Evolutionary conservation across 2,888 invertebrate genomes (phyloP).

Genomic region (Eupithecia pulchellata): DNA sequence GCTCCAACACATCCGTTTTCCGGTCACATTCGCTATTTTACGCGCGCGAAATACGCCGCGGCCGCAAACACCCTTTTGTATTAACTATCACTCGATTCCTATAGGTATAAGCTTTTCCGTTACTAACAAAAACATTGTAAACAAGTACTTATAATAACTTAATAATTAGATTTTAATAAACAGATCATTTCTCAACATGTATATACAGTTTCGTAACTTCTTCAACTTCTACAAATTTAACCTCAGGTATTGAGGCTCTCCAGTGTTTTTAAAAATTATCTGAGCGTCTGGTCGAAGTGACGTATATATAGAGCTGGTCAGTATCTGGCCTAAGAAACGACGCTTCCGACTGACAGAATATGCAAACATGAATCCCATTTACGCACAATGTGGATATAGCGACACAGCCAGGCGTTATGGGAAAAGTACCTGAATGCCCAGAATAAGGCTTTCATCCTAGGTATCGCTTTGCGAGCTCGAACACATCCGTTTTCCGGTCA

Average conservation of each 20-base stretch:
- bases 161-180: too few species aligned
- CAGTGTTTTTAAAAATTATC: neutral
- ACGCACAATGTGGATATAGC: too few species aligned
- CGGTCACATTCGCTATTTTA: neutral
- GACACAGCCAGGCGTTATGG: too few species aligned
- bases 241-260: too few species aligned
- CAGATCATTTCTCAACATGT: too few species aligned
- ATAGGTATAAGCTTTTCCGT: neutral
- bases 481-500: neutral
- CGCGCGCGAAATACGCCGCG: neutral
- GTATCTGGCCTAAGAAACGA: too few species aligned
- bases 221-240: neutral
- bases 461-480: neutral
- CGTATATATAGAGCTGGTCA: too few species aligned
- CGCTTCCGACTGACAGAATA: too few species aligned
- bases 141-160: too few species aligned
- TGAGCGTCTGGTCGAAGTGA: too few species aligned
- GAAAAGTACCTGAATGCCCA: too few species aligned
- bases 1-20: neutral
- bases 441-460: neutral
- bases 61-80: neutral
- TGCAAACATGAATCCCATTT: too few species aligned
- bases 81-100: neutral
- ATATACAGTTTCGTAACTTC: neutral
- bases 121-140: neutral